Conservation (phyloP, 1,140 invertebrate genomes). For the Ridgeia piscesae region DNA sequence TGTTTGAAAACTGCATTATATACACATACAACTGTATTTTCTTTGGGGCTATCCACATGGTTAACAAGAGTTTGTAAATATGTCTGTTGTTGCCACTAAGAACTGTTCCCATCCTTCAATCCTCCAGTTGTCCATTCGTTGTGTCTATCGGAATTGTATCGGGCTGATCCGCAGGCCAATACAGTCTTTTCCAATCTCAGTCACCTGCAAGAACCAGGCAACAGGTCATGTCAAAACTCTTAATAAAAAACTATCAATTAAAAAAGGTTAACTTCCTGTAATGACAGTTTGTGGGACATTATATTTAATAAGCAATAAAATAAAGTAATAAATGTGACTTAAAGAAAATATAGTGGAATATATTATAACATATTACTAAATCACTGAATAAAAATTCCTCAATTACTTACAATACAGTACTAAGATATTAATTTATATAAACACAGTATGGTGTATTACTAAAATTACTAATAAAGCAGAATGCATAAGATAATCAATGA, state of each 20-base stretch:
- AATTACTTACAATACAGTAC: not conserved
- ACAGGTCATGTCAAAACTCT: not conserved
- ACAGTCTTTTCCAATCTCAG: constrained; percentile 87
- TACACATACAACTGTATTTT: not conserved
- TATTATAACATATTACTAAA: too few relatives aligned
- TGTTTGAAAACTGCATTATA: not conserved
- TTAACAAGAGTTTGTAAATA: not conserved
- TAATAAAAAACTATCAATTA: too few relatives aligned
- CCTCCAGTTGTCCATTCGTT: not conserved
- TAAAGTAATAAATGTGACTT: not conserved
- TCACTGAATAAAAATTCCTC: too few relatives aligned
- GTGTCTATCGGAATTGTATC: constrained; percentile 53
- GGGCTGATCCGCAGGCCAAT: constrained; percentile 83
- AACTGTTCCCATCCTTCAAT: not conserved
- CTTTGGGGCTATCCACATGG: not conserved
- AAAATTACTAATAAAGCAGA: too few relatives aligned
- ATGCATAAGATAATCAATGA: too few relatives aligned
- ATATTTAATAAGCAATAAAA: constrained; percentile 2
- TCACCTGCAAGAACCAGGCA: constrained; percentile 73
- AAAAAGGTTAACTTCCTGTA: too few relatives aligned
- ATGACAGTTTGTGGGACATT: too few relatives aligned
- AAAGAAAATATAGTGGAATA: too few relatives aligned
- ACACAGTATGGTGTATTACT: too few relatives aligned
- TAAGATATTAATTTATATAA: too few relatives aligned
- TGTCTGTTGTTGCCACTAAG: not conserved